Conservation (phyloP, 2,797 vertebrate genomes). For the Pseudochaenichthys georgianus region DNA sequence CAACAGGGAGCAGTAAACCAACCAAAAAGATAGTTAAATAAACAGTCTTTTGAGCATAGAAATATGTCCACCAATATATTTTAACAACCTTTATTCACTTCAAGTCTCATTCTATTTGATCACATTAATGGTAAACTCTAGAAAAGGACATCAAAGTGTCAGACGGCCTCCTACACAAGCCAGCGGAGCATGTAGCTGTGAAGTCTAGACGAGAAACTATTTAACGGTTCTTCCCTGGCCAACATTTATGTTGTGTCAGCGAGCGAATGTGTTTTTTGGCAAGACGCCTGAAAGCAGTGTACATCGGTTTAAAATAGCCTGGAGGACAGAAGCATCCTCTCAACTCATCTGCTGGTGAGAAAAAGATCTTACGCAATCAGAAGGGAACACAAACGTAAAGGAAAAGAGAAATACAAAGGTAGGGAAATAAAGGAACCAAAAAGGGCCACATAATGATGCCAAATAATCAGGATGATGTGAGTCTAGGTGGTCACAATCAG, state of each 20-base stretch:
- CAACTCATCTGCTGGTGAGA: constrained; percentile 15
- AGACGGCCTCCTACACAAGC: not conserved
- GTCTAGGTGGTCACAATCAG: no score
- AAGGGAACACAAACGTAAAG: not conserved
- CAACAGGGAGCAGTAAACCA: not conserved
- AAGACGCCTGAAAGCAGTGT: constrained; percentile 21
- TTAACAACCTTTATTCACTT: not conserved
- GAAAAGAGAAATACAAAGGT: not conserved
- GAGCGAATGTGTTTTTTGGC: constrained; percentile 21
- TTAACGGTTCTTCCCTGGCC: constrained; percentile 5
- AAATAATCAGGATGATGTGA: not conserved
- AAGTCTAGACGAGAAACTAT: not conserved
- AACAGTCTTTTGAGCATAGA: not conserved
- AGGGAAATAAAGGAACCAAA: not conserved
- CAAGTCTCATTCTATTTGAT: not conserved
- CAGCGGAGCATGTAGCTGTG: not conserved
- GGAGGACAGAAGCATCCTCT: constrained; percentile 11
- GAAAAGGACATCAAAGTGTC: not conserved
- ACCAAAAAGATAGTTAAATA: not conserved
- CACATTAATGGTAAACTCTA: not conserved
- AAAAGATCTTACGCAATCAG: not conserved
- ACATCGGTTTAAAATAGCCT: constrained; percentile 36
- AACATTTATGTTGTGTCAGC: not conserved
- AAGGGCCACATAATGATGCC: not conserved
- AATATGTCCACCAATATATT: not conserved